These are phyloP conservation scores for Propithecus perrieri DNA, from an alignment of 2,797 vertebrate species.

Conservation along the genomic window DNA sequence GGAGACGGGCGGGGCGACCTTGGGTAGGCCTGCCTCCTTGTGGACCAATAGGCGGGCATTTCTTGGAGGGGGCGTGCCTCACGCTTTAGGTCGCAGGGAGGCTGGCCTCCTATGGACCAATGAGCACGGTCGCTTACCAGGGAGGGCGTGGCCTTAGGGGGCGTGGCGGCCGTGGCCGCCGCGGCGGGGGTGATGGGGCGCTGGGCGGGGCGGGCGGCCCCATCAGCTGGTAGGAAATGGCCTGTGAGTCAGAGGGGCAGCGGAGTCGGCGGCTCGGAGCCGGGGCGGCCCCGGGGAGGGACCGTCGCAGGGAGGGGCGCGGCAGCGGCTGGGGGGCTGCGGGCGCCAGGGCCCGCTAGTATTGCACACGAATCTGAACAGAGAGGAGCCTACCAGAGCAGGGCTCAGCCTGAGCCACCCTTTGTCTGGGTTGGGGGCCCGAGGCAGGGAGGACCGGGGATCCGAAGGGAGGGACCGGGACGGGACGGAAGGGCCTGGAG, in stretches of 20 bases:
- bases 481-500: slow-evolving; percentile 72
- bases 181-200: slow-evolving; percentile 45
- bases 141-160: slow-evolving; percentile 53
- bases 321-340: slow-evolving; percentile 67
- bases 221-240: slow-evolving; percentile 83
- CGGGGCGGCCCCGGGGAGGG: slow-evolving; percentile 75
- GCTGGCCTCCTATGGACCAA: slow-evolving; percentile 68
- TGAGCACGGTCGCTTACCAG: background rate
- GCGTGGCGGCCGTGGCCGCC: slow-evolving; percentile 41
- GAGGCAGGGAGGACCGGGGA: slow-evolving; percentile 56
- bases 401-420: slow-evolving; percentile 72
- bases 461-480: slow-evolving; percentile 68
- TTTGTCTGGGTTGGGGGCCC: slow-evolving; percentile 80
- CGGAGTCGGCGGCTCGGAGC: slow-evolving; percentile 74
- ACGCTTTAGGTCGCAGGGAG: slow-evolving; percentile 18
- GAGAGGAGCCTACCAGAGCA: slow-evolving; percentile 59
- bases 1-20: slow-evolving; percentile 41
- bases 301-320: slow-evolving; percentile 74
- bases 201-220: slow-evolving; percentile 78
- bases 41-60: slow-evolving; percentile 51
- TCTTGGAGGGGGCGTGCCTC: slow-evolving; percentile 58
- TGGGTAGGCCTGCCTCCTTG: slow-evolving; percentile 62
- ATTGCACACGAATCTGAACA: slow-evolving; percentile 68
- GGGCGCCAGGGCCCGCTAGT: slow-evolving; percentile 61
- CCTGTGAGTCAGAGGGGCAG: slow-evolving; percentile 81